These are phyloP conservation scores for Chelonus insularis DNA, from an alignment of 1,140 invertebrate genomes.

Conservation along the genomic window DNA sequence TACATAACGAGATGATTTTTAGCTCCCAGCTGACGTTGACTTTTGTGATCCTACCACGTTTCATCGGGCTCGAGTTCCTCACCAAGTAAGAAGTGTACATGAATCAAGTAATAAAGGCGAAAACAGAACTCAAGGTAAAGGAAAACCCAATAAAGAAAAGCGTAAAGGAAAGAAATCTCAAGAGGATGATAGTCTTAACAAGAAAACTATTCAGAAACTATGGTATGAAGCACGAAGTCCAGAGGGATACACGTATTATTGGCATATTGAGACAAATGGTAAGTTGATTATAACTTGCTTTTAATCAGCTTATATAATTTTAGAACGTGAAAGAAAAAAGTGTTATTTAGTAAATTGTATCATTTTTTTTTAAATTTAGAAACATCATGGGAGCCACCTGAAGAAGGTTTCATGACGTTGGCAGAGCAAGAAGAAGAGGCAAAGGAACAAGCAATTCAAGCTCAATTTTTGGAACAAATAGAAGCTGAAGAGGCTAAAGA, in stretches of 20 bases:
- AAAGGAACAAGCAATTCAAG: constrained; percentile 49
- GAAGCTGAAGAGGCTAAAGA: constrained; percentile 58
- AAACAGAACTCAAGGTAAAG: constrained; percentile 49
- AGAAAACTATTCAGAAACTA: constrained; percentile 44
- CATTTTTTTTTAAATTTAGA: constrained; percentile 51
- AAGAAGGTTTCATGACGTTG: constrained; percentile 67
- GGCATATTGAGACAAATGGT: constrained; percentile 81
- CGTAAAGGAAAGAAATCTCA: constrained; percentile 53
- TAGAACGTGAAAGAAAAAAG: too few species aligned
- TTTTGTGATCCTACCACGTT: constrained; percentile 43
- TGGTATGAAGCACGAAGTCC: constrained; percentile 75
- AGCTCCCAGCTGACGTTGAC: constrained; percentile 43
- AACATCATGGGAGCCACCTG: constrained; percentile 68
- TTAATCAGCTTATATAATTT: too few species aligned
- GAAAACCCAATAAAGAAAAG: constrained; percentile 45
- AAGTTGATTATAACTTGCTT: too few species aligned
- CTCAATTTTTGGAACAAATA: constrained; percentile 61
- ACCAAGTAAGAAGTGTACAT: constrained; percentile 22
- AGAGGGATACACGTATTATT: constrained; percentile 78
- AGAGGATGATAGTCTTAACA: constrained; percentile 43
- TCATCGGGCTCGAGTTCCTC: constrained; percentile 18
- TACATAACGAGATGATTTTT: background rate
- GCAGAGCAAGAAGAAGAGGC: constrained; percentile 64
- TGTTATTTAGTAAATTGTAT: constrained; percentile 9
- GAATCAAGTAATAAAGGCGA: constrained; percentile 43